These are phyloP conservation scores for Onychomys torridus DNA, from an alignment of 2,797 vertebrate species.

Conservation along the genomic window DNA sequence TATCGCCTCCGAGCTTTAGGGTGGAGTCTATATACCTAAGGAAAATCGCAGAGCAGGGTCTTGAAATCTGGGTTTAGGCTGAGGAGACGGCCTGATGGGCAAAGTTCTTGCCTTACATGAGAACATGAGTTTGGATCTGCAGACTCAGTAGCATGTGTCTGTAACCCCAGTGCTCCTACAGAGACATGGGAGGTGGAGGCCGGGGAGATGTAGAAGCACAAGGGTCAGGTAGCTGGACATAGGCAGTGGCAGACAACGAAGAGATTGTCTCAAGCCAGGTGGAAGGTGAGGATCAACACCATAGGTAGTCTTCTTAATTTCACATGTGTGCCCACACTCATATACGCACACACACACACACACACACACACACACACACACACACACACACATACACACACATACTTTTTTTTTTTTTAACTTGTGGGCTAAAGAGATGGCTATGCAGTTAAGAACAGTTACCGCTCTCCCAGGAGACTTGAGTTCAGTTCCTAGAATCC, in stretches of 20 bases:
- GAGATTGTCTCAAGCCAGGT: background rate
- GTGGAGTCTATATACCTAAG: background rate
- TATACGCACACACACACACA: background rate
- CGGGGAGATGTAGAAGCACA: background rate
- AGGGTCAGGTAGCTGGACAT: background rate
- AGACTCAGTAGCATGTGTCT: background rate
- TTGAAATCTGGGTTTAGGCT: background rate
- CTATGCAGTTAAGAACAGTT: background rate
- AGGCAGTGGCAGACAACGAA: background rate
- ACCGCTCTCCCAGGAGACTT: background rate
- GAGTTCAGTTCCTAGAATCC: background rate
- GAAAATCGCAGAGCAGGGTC: background rate
- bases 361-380: background rate
- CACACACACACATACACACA: fast-evolving
- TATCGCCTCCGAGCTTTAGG: background rate
- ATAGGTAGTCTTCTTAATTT: background rate
- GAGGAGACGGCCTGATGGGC: background rate
- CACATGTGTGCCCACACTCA: background rate
- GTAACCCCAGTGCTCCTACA: background rate
- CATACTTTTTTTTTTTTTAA: background rate
- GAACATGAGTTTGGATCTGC: background rate
- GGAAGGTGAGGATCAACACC: background rate
- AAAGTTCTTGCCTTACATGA: background rate
- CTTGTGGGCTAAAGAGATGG: background rate
- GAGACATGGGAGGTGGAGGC: background rate